Evolutionary conservation across 2,888 invertebrate genomes (phyloP), one percentile per base, ranked within the genome.

Genomic region (Lydus trimaculatus): DNA sequence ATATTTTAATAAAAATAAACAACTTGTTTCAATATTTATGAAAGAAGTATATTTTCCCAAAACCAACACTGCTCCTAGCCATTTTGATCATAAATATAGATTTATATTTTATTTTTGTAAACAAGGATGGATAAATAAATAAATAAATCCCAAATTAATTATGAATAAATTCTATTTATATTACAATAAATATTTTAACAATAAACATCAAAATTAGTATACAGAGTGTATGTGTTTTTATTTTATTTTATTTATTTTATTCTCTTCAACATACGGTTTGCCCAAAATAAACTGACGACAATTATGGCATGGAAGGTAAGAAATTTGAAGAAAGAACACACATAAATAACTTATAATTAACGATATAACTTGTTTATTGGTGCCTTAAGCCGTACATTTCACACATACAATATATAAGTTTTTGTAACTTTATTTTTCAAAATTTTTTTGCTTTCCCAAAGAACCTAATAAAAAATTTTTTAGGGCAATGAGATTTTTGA

Each of bases 281-380:
- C 4, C 8, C 9, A 48, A 20, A 20, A 23, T 2, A 20, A 48
- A 20, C 8, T 9, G 31, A 60, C 31, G 60, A 64, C 59, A 69
- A 64, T 64, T 62, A 58, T 20, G 69, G 58, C 59, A 58, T 70
- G 68, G 65, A 70, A 67, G 70, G 69, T 70, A 66, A 68, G 65
- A 66, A 65, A n/a, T 63, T 62, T 58, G 65, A 69, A 73, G n/a
- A n/a, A 71, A 64, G 64, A 72, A 69, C 64, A 69, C 67, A 64
- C 61, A 61, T 68, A 58, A 68, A 71, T 67, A 65, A 66, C 71
- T 70, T 68, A 69, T 70, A 63, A 63, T 67, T 87, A 89, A 88
- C 88, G 89, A 89, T 89, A 90, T 89, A 89, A 88, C 88, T 89
- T 89, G 88, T 90, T 86, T 90, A 88, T 84, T 84, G 82, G 83